These are phyloP conservation scores for Resseliella maxima DNA, from an alignment of 2,888 invertebrate genomes.

Conservation along the genomic window DNA sequence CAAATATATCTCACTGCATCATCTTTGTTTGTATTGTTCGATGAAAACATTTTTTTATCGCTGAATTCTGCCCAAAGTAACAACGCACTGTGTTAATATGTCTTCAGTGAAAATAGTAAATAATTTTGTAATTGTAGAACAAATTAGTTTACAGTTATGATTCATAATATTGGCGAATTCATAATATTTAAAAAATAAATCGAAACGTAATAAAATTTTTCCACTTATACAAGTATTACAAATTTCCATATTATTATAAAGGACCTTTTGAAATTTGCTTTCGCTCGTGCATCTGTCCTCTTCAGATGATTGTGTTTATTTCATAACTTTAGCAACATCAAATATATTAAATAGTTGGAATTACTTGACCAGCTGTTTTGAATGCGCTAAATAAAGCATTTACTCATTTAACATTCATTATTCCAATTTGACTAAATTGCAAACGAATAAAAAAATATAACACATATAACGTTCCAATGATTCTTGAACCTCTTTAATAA, in stretches of 20 bases:
- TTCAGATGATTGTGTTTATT: neutral
- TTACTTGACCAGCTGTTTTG: conserved; percentile 53
- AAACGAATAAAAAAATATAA: neutral
- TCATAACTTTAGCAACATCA: neutral
- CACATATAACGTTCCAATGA: neutral
- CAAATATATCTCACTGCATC: conserved; percentile 4
- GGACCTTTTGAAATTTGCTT: neutral
- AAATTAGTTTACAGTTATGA: conserved; percentile 54
- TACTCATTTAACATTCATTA: neutral
- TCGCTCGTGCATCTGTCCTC: neutral
- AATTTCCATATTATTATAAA: neutral
- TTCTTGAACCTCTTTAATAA: neutral
- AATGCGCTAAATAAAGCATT: neutral
- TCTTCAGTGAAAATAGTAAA: conserved; percentile 20
- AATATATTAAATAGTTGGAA: neutral
- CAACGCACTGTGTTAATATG: neutral
- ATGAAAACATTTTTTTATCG: neutral
- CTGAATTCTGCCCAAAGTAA: neutral
- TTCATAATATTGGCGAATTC: neutral
- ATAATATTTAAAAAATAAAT: neutral
- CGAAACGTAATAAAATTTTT: neutral
- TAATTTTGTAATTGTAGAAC: conserved; percentile 16
- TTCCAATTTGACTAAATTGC: neutral
- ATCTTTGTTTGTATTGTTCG: neutral
- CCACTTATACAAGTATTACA: neutral